These are phyloP conservation scores for Hyphantria cunea DNA, from an alignment of 1,140 invertebrate genomes.

Conservation along the genomic window DNA sequence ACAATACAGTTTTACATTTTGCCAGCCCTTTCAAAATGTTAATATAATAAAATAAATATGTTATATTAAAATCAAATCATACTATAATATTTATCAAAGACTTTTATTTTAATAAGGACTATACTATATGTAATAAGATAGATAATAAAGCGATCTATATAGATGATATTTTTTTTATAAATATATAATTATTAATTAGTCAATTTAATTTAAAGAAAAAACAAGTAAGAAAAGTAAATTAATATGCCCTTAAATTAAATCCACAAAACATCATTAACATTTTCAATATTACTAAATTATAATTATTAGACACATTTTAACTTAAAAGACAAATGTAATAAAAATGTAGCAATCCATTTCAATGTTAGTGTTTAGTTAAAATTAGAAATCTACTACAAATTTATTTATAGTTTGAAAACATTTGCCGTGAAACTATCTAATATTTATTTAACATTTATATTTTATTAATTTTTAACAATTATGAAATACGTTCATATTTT, in stretches of 20 bases:
- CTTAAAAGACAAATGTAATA: too few species aligned
- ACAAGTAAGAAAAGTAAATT: too few species aligned
- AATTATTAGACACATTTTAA: neutral
- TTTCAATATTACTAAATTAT: neutral
- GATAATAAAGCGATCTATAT: too few species aligned
- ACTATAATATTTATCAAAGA: neutral
- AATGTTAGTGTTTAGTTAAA: slow-evolving; percentile 6
- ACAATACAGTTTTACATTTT: slow-evolving; percentile 62
- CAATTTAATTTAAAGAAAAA: too few species aligned
- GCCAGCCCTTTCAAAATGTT: slow-evolving; percentile 75
- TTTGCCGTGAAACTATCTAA: slow-evolving; percentile 15
- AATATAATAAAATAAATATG: neutral
- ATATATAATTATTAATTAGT: neutral
- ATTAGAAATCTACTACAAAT: slow-evolving; percentile 22
- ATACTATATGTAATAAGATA: too few species aligned
- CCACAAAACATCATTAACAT: neutral
- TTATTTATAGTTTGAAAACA: slow-evolving; percentile 29
- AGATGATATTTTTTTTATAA: too few species aligned
- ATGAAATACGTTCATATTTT: neutral
- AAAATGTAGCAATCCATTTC: too few species aligned
- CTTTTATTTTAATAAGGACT: too few species aligned
- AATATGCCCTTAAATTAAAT: too few species aligned
- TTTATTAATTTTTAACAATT: slow-evolving; percentile 18
- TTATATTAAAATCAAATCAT: slow-evolving; percentile 1
- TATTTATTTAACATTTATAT: slow-evolving; percentile 22